Evolutionary conservation across 2,113 vertebrate genomes (phyloP), one percentile per base, ranked within the genome.

Genomic region (Stomatorhinus ivindoensis): DNA sequence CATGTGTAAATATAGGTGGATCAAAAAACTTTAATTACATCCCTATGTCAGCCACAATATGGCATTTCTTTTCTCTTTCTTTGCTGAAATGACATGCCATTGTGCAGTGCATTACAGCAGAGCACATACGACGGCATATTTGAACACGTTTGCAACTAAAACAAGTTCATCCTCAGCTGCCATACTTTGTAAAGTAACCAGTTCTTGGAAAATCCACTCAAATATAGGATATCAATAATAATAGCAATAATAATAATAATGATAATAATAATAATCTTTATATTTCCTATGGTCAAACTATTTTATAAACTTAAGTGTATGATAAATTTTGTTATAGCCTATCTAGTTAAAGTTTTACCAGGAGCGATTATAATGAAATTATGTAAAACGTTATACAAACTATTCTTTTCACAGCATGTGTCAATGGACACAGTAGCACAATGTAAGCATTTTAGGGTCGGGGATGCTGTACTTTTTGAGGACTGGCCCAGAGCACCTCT

Each of bases 11-110:
- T 80, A 80, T 39, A 42, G 31, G 35, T 42, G 35, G 73, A 80
- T 80, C 61, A 69, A 80, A 80, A 39, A 42, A 80, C 73, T 42
- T 80, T 80, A 80, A 80, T 80, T 80, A 80, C 73, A 80, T 80
- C 35, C 13, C 73, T 80, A 39, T 80, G 73, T 80, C 73, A 80
- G 13, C 73, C 31, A 42, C 73, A 80, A 42, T 80, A 80, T 42
- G 4, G 73, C 13, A 80, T 80, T 80, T 80, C 15, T 39, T 4
- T 42, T 17, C 35, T 17, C 35, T 80, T 86, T 27, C n/a, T n/a
- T 84, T 84, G 42, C 80, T 47, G 83, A 85, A 86, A 86, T 86
- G 50, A 27, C 83, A 86, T 86, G 46, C 9, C 83, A 86, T 15
- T 48, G n/a, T 86, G 21, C 83, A 1, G n/a, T 48, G 13, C 11